Base-by-base conservation (phyloP, 2,888 invertebrate species). In the Trichogramma evanescens region DNA sequence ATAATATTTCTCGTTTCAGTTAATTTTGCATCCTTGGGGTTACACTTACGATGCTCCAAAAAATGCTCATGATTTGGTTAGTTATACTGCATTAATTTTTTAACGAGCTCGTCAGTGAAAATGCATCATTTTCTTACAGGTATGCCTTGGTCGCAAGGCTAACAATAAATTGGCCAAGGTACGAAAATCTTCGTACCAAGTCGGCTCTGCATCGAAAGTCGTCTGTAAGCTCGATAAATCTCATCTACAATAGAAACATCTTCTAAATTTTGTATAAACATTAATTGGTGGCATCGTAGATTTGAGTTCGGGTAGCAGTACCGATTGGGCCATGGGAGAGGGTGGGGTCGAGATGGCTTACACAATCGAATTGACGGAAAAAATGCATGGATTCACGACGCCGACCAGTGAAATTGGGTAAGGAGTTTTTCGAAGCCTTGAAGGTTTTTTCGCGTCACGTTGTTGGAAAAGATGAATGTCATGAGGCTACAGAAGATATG, bases 1-100 rank as follows among this genome's bases (percentile, higher is more conserved):
- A 50, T n/a, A 43, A 26, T 26, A 26, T 26, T 26, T 26, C 3
- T 10, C 26, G 4, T 60, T 69, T 3, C 62, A 78, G 77, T 85
- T 83, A 74, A 74, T 89, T 40, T 72, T 89, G 2, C 88, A 88
- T 69, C 85, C 87, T 0, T 89, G 86, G 86, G 87, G 87, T 3
- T 86, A 82, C 65, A 82, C 83, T 26, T 77, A 78, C 49, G 72
- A 64, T 4, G 71, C 82, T 45, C 84, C 84, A 3, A 73, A 74
- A 2, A 58, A 59, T 5, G 50, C n/a, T 8, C 42, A 50, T 1
- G n/a, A 10, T 0, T 56, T 62, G 5, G 62, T 62, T 9, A 59
- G 59, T 59, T 49, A 26, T 26, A 2, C 26, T 26, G 26, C 26
- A 2, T 26, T 26, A 2, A 26, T 26, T 26, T 26, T 26, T 26